These are phyloP conservation scores for Camelus dromedarius DNA, from an alignment of 2,113 vertebrate genomes.

Conservation along the genomic window DNA sequence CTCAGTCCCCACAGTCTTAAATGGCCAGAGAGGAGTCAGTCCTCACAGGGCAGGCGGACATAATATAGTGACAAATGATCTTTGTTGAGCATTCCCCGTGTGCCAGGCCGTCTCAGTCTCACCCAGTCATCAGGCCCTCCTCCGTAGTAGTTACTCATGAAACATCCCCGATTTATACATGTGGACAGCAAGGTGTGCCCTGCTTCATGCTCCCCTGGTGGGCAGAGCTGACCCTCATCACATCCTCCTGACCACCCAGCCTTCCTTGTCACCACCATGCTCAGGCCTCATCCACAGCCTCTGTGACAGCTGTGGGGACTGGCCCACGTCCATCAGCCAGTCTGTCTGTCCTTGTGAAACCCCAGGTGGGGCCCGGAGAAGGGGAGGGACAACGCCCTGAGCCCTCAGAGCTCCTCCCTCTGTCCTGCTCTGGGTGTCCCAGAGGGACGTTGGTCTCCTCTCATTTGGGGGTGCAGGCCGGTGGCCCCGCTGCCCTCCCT, in stretches of 20 bases:
- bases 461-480: background rate
- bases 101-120: background rate
- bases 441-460: background rate
- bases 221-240: background rate
- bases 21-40: background rate
- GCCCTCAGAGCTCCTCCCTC: background rate
- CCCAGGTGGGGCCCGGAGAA: background rate
- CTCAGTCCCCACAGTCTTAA: background rate
- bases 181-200: background rate
- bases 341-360: background rate
- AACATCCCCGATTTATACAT: background rate
- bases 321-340: rapidly evolving
- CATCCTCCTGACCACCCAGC: background rate
- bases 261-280: background rate
- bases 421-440: background rate
- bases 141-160: rapidly evolving
- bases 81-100: background rate
- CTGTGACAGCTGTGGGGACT: background rate
- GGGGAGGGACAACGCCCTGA: rapidly evolving
- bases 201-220: background rate
- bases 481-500: rapidly evolving
- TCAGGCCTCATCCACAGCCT: background rate
- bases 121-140: rapidly evolving
- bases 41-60: background rate
- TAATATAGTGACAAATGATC: rapidly evolving